Evolutionary conservation across 1,140 invertebrate genomes (phyloP).

Genomic region (Microplitis mediator): DNA sequence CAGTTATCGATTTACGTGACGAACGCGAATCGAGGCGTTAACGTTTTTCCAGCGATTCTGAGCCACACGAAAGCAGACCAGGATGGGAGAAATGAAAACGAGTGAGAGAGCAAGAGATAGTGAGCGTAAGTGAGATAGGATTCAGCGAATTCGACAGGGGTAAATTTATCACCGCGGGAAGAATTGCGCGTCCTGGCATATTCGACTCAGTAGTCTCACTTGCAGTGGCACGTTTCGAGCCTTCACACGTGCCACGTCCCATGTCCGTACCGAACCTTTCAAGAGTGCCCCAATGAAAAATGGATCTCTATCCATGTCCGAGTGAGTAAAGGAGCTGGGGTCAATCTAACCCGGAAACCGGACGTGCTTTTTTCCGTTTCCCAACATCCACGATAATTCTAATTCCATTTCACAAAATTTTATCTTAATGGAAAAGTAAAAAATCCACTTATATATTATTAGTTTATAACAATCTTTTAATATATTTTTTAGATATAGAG

Average conservation of each 20-base stretch:
- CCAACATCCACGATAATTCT: conserved; percentile 6
- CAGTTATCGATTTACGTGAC: conserved; percentile 38
- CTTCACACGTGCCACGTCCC: conserved; percentile 16
- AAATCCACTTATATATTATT: background rate
- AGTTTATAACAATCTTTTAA: background rate
- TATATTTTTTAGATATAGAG: background rate
- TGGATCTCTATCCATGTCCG: conserved; percentile 15
- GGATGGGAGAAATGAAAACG: background rate
- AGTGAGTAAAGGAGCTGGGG: background rate
- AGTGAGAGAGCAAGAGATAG: background rate
- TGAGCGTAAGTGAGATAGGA: background rate
- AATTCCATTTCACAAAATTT: background rate
- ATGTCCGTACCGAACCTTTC: conserved; percentile 10
- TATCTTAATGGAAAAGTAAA: background rate
- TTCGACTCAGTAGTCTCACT: conserved; percentile 3
- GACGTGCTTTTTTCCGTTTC: conserved; percentile 18
- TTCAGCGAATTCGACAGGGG: conserved; percentile 13
- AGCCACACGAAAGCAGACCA: background rate
- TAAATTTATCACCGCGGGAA: conserved; percentile 19
- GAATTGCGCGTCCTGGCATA: background rate
- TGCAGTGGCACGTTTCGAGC: conserved; percentile 6
- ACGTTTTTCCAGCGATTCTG: conserved; percentile 15
- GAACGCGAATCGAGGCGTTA: conserved; percentile 34
- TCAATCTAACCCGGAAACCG: conserved; percentile 9
- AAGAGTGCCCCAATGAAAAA: conserved; percentile 15